Evolutionary conservation across 2,113 vertebrate species (phyloP).

Genomic region (Grammatotria lemairii): DNA sequence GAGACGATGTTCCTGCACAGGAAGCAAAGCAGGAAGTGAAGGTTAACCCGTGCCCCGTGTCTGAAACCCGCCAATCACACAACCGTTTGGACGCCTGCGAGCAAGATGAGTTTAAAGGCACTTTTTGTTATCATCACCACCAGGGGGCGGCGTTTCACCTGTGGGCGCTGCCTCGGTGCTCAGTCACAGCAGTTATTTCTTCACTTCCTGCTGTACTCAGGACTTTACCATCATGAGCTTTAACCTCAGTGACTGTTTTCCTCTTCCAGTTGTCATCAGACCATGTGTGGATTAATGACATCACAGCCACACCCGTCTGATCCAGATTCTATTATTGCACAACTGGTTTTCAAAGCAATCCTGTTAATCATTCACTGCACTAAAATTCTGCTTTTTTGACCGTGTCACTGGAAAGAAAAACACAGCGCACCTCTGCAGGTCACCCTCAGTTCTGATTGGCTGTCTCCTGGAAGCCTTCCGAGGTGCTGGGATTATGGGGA

Average conservation of each 20-base stretch:
- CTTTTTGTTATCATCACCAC: neutral
- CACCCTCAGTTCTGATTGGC: neutral
- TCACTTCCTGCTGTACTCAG: neutral
- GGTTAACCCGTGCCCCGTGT: neutral
- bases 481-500: neutral
- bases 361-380: neutral
- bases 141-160: neutral
- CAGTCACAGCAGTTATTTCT: neutral
- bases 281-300: neutral
- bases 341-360: neutral
- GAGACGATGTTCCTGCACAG: slow-evolving; percentile 89
- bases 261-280: neutral
- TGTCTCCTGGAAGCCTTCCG: neutral
- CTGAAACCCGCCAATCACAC: neutral
- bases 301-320: neutral
- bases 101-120: neutral
- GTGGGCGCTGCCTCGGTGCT: neutral
- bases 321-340: accelerated
- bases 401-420: neutral
- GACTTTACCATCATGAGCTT: accelerated
- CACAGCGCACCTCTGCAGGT: neutral
- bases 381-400: neutral
- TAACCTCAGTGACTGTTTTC: neutral
- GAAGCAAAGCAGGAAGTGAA: neutral
- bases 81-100: accelerated